These are phyloP conservation scores for Pangasianodon hypophthalmus DNA, from an alignment of 2,113 vertebrate genomes.

Conservation along the genomic window DNA sequence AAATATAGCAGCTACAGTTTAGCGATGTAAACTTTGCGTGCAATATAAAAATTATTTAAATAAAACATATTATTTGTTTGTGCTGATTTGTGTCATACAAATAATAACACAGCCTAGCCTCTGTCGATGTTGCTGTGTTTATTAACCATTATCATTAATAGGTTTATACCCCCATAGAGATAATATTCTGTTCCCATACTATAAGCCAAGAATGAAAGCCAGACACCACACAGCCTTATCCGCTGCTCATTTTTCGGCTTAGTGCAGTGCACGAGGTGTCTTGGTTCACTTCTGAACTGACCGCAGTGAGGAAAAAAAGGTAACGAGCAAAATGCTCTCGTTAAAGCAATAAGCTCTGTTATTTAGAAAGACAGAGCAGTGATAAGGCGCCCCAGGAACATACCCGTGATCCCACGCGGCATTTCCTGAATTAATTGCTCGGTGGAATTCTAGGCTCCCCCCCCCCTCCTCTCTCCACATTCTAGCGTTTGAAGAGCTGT, in stretches of 20 bases:
- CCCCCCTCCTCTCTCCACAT: neutral
- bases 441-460: neutral
- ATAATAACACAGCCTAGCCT: neutral
- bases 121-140: neutral
- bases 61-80: neutral
- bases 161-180: conserved; percentile 8
- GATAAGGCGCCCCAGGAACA: neutral
- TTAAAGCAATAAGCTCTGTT: conserved; percentile 10
- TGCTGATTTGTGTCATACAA: neutral
- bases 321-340: conserved; percentile 11
- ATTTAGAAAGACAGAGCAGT: neutral
- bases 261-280: neutral
- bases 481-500: conserved; percentile 44
- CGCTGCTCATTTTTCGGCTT: neutral
- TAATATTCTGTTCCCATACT: neutral
- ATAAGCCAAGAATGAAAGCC: conserved; percentile 1
- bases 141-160: conserved; percentile 11
- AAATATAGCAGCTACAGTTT: neutral
- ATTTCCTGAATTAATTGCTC: neutral
- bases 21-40: neutral
- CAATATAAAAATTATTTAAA: neutral
- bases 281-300: neutral
- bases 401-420: neutral
- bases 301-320: neutral
- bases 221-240: neutral